These are phyloP conservation scores for Hippocampus kuda DNA, from an alignment of 2,797 vertebrate genomes.

Conservation along the genomic window DNA sequence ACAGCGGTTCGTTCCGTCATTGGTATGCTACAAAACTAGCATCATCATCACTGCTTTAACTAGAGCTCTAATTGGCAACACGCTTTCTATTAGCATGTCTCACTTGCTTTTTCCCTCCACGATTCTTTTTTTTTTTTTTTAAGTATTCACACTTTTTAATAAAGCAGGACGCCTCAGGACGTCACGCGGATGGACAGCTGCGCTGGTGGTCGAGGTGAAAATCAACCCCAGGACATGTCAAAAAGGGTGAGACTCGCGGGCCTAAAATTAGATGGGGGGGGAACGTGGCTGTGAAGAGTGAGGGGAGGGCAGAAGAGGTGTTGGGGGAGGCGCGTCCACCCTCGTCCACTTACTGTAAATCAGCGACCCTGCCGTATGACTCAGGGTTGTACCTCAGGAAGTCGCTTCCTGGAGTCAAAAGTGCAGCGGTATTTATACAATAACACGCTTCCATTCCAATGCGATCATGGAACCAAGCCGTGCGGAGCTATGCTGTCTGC, in stretches of 20 bases:
- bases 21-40: conserved; percentile 31
- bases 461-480: conserved; percentile 51
- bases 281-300: conserved; percentile 59
- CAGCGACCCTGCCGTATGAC: conserved; percentile 54
- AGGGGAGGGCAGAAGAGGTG: conserved; percentile 53
- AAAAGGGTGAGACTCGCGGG: conserved; percentile 66
- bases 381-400: conserved; percentile 66
- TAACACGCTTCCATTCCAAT: conserved; percentile 68
- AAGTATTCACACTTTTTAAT: conserved; percentile 68
- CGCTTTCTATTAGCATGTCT: conserved; percentile 34
- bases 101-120: conserved; percentile 21
- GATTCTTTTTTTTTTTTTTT: conserved; percentile 15
- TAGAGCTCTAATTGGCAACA: conserved; percentile 39
- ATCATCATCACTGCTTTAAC: conserved; percentile 26
- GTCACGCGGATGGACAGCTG: conserved; percentile 63
- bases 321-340: conserved; percentile 60
- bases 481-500: conserved; percentile 49
- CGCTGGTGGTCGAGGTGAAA: conserved; percentile 71
- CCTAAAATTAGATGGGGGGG: conserved; percentile 67
- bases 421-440: conserved; percentile 75
- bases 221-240: conserved; percentile 70
- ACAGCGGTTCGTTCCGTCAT: conserved; percentile 21
- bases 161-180: conserved; percentile 63
- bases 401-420: conserved; percentile 73
- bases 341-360: conserved; percentile 68